phyloP scores from a whole-genome alignment of 2,797 vertebrate genomes.

The Phoxinus dragarum region DNA sequence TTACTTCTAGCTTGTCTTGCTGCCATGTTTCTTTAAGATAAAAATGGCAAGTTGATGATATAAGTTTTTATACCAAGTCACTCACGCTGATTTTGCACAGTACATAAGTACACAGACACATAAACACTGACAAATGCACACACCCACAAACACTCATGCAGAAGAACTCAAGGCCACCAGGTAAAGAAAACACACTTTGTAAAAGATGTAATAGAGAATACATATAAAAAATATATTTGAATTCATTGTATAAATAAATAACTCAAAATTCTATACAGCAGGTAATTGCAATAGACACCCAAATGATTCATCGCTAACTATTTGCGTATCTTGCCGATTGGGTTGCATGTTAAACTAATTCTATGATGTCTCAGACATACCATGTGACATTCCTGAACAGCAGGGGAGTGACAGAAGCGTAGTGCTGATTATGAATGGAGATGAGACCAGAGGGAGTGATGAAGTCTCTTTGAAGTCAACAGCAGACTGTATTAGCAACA shows the following conservation, averaged over 20 bases:
- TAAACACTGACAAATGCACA: neutral
- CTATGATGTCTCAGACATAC: neutral
- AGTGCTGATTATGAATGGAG: conserved; percentile 24
- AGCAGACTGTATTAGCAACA: conserved; percentile 74
- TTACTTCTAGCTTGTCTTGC: neutral
- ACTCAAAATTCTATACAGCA: neutral
- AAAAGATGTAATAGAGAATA: neutral
- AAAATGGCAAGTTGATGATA: neutral
- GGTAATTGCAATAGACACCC: neutral
- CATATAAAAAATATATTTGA: neutral
- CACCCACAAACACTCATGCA: neutral
- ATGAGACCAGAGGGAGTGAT: conserved; percentile 25
- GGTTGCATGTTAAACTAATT: conserved; percentile 15
- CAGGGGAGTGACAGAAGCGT: neutral
- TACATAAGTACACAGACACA: neutral
- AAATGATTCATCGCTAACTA: neutral
- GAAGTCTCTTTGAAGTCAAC: conserved; percentile 18
- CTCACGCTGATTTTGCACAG: neutral
- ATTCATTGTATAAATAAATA: neutral
- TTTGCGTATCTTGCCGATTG: neutral
- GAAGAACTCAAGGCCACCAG: conserved; percentile 3
- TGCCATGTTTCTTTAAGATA: neutral
- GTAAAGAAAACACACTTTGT: neutral
- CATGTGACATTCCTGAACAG: conserved; percentile 16
- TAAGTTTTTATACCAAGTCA: neutral